Base-by-base conservation (phyloP, 2,888 invertebrate species). In the Morpho achilles region DNA sequence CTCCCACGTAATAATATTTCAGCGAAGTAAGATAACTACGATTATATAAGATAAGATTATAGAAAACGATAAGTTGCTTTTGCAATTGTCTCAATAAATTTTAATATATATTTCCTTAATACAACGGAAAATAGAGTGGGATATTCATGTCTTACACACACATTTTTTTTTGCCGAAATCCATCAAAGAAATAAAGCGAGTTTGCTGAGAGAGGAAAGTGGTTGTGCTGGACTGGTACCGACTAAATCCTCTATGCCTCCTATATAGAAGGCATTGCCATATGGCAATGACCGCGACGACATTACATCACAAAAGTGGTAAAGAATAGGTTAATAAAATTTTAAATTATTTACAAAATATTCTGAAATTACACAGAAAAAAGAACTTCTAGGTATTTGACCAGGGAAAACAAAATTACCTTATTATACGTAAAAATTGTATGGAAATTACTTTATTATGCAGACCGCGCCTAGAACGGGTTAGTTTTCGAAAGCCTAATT, bases 401-500 rank as follows among this genome's bases (percentile, higher is more conserved):
- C 32, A 32, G 32, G 32, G 16, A 16, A 32, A 32, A 32, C 32
- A 32, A 5, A 32, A 32, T 32, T 32, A 40, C 48, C 44, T 23
- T 49, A 49, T 49, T 53, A 9, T 49, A 53, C 49, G 22, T 51
- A 59, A 62, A 57, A 52, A 53, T 56, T 56, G 44, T 52, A 58
- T 58, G 55, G n/a, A 58, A 59, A 57, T 57, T 49, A 50, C 51
- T 53, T 52, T 53, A 60, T 61, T 60, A 56, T 61, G 56, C 49
- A 52, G 52, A 41, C 53, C 58, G 60, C 53, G 40, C 46, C 58
- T 54, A 56, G 56, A 48, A 47, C 50, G 59, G 57, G 58, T 55
- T 63, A 60, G 55, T 59, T 60, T 60, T 10, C 57, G 49, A 48
- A 60, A 58, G 53, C 57, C 60, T 59, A 57, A 65, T 63, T 65